Percentiles rank a stretch among this genome's conserved stretches.
These are phyloP conservation scores for Hylomyscus alleni DNA, from an alignment of 2,797 vertebrate genomes.

Conservation along the genomic window DNA sequence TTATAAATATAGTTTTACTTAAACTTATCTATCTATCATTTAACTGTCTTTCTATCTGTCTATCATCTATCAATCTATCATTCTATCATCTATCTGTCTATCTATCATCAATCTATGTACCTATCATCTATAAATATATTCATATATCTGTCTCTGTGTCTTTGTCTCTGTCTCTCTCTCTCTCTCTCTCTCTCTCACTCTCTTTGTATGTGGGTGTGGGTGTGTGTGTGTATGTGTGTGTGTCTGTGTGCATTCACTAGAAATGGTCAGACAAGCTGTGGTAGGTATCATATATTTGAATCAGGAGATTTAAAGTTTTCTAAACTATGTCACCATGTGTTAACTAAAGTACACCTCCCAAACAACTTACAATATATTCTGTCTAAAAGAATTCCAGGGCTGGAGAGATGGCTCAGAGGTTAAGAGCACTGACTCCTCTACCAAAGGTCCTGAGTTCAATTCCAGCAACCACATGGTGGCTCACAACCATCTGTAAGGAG, in stretches of 20 bases:
- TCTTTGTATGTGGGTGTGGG: too few species aligned
- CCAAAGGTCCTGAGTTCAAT: too few species aligned
- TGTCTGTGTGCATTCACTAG: not conserved
- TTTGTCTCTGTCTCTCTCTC: not conserved
- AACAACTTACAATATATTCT: not conserved
- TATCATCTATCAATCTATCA: too few species aligned
- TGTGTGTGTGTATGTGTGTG: not conserved
- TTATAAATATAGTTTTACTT: not conserved
- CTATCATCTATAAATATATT: not conserved
- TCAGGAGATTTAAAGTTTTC: not conserved
- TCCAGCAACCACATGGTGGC: too few species aligned
- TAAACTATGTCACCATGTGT: not conserved
- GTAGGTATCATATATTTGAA: slow-evolving; percentile 2
- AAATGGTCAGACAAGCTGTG: not conserved
- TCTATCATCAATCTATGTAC: not conserved
- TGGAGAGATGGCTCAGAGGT: too few species aligned
- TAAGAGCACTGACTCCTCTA: too few species aligned
- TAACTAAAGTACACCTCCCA: not conserved
- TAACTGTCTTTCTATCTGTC: not conserved
- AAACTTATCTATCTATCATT: not conserved
- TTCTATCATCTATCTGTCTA: not conserved
- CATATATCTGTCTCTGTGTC: not conserved
- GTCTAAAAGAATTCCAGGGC: not conserved
- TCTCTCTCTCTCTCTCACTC: not conserved
- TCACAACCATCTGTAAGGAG: too few species aligned